Percentiles rank a stretch among this genome's conserved stretches.
Conservation (phyloP, 2,888 invertebrate species). For the Scaptodrosophila latifasciaeformis region DNA sequence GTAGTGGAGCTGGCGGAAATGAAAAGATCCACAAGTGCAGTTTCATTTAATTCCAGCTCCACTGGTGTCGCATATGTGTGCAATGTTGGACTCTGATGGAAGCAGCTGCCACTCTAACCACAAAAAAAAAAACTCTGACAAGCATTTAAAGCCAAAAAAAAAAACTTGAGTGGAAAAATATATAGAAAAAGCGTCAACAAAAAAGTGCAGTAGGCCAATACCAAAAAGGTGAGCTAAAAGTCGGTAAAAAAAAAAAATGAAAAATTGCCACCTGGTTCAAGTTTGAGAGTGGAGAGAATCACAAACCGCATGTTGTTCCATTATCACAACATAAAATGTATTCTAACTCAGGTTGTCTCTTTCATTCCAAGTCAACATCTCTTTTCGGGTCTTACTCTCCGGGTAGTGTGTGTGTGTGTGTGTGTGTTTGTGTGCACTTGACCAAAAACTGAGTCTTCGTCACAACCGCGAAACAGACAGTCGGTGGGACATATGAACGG, state of each 20-base stretch:
- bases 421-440: conserved; percentile 33
- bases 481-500: background rate
- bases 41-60: too few relatives aligned
- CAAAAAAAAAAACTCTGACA: conserved; percentile 9
- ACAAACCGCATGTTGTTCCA: conserved; percentile 51
- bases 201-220: too few relatives aligned
- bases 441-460: conserved; percentile 52
- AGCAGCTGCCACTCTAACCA: background rate
- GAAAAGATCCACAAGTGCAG: conserved; percentile 14
- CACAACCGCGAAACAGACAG: conserved; percentile 25
- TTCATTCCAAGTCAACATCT: too few relatives aligned
- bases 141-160: conserved; percentile 3
- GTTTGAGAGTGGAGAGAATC: conserved; percentile 9
- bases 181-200: too few relatives aligned
- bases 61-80: too few relatives aligned
- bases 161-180: conserved; percentile 9
- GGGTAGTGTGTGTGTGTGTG: background rate
- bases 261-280: background rate
- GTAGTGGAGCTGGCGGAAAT: conserved; percentile 24
- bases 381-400: conserved; percentile 23
- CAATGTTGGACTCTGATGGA: background rate
- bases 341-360: too few relatives aligned
- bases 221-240: too few relatives aligned
- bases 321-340: conserved; percentile 51
- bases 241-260: background rate